Evolutionary conservation across 1,140 invertebrate species (phyloP).

Genomic region (Anagrus nilaparvatae): DNA sequence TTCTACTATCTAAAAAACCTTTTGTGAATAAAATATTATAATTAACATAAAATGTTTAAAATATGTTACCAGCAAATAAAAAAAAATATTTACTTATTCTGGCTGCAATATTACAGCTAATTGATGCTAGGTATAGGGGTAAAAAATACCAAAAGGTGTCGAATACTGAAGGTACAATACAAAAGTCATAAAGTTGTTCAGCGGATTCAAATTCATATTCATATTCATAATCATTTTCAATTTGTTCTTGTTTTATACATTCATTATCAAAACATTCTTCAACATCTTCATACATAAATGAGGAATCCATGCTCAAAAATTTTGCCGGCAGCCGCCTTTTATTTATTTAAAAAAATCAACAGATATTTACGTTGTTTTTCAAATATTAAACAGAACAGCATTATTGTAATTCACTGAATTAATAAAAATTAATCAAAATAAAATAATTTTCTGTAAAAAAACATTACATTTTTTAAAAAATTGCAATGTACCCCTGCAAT

Average conservation of each 20-base stretch:
- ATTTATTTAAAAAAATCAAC: too few relatives aligned
- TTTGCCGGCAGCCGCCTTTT: neutral
- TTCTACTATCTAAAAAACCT: conserved; percentile 21
- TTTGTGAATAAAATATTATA: conserved; percentile 14
- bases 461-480: too few relatives aligned
- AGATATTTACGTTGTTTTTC: neutral
- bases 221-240: conserved; percentile 31
- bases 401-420: neutral
- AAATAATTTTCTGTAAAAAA: too few relatives aligned
- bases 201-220: conserved; percentile 27
- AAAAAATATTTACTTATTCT: conserved; percentile 24
- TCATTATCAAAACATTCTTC: conserved; percentile 23
- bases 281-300: conserved; percentile 28
- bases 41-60: neutral
- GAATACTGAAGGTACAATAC: conserved; percentile 28
- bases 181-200: conserved; percentile 28
- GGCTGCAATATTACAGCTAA: conserved; percentile 28
- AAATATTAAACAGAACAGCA: neutral
- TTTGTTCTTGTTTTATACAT: conserved; percentile 19
- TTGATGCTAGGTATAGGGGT: conserved; percentile 25
- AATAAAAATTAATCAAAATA: too few relatives aligned
- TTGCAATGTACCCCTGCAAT: too few relatives aligned
- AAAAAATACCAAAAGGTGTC: conserved; percentile 28
- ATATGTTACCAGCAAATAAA: neutral
- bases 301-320: conserved; percentile 18